phyloP scores from a whole-genome alignment of 2,113 vertebrate genomes.

The Procavia capensis region DNA sequence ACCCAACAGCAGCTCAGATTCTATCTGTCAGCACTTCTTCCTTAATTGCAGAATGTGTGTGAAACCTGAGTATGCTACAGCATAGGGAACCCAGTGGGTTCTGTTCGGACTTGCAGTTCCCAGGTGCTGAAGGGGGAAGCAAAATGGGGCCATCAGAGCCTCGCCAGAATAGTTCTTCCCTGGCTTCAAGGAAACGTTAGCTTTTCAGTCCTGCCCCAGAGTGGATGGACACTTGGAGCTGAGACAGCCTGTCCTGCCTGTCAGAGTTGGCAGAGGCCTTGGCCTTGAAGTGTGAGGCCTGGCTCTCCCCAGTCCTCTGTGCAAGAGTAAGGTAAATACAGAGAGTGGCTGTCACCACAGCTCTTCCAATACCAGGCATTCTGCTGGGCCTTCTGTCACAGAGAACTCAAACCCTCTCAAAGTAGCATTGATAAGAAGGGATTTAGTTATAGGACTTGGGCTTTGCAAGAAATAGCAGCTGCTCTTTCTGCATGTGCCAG shows the following conservation, averaged over 20 bases:
- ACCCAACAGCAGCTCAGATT: neutral
- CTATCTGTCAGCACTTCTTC: neutral
- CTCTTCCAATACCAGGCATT: accelerated
- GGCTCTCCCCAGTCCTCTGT: neutral
- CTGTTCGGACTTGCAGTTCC: neutral
- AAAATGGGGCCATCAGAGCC: neutral
- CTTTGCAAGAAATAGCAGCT: neutral
- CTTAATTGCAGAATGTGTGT: neutral
- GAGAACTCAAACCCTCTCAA: neutral
- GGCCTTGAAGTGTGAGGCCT: neutral
- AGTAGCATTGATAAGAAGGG: neutral
- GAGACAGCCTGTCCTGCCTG: neutral
- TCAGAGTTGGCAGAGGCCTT: neutral
- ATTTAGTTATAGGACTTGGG: neutral
- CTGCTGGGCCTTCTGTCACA: neutral
- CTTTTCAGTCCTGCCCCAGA: neutral
- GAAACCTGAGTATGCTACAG: neutral
- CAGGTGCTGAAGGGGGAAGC: neutral
- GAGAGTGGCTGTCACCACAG: neutral
- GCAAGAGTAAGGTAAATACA: neutral
- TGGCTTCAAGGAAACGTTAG: neutral
- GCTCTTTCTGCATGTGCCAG: no score
- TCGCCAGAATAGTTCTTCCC: neutral
- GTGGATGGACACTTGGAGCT: neutral
- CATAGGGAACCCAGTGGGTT: neutral